phyloP scores from a whole-genome alignment of 1,140 invertebrate species.

The Neodiprion fabricii region DNA sequence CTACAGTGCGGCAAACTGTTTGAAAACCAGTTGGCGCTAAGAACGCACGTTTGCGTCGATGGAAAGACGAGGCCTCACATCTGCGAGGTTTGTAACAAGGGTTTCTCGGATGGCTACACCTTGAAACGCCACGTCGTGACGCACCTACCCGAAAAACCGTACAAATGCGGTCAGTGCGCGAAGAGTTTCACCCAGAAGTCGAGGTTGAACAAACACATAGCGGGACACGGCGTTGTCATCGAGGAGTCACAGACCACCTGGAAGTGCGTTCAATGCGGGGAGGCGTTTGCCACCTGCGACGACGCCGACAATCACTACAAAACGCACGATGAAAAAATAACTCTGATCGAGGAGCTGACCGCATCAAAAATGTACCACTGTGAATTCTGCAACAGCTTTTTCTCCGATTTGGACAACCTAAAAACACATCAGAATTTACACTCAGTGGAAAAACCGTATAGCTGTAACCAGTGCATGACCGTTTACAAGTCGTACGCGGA shows the following conservation, averaged over 20 bases:
- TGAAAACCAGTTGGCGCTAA: conserved; percentile 31
- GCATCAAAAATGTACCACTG: conserved; percentile 60
- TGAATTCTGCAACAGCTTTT: conserved; percentile 66
- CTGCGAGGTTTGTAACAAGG: conserved; percentile 91
- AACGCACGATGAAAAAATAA: conserved; percentile 34
- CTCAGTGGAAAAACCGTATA: conserved; percentile 61
- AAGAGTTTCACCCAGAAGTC: conserved; percentile 61
- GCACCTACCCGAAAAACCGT: conserved; percentile 76
- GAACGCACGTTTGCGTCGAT: conserved; percentile 36
- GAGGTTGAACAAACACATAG: conserved; percentile 42
- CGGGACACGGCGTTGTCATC: conserved; percentile 37
- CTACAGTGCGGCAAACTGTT: conserved; percentile 45
- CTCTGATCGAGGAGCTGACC: conserved; percentile 36
- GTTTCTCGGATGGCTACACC: conserved; percentile 92
- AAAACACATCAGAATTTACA: conserved; percentile 60
- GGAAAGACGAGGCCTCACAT: conserved; percentile 73
- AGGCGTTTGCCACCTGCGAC: conserved; percentile 32
- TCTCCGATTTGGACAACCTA: conserved; percentile 57
- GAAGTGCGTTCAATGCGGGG: conserved; percentile 41
- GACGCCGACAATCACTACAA: conserved; percentile 35
- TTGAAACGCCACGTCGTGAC: conserved; percentile 72
- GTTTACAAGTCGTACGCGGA: conserved; percentile 59
- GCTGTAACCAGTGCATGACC: conserved; percentile 62
- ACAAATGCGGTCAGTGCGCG: conserved; percentile 80
- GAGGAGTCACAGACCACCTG: conserved; percentile 40